Base-by-base conservation (phyloP, 1,140 invertebrate species). In the Drosophila bocqueti region DNA sequence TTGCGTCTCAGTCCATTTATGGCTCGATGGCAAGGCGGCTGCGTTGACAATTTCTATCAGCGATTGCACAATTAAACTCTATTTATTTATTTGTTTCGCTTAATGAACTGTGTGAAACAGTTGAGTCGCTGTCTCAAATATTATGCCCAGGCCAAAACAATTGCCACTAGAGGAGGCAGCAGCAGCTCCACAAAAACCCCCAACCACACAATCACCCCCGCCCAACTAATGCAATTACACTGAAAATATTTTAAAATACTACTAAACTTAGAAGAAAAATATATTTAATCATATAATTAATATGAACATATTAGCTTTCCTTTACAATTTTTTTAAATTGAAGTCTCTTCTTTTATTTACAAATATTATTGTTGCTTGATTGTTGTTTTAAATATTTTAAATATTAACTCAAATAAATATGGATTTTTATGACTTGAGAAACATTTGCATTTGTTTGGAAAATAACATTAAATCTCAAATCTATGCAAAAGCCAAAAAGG, bases 21-120 rank as follows among this genome's bases (percentile, higher is more conserved):
- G 62, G 65, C 26, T 47, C 40, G 57, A 38, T 62, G 43, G 67
- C 52, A 40, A 42, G 49, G 72, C 54, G 52, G 13, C 45, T 34
- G 66, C 73, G 72, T 84, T 90, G 85, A 89, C 84, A 89, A 85
- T 90, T 90, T 82, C 58, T 64, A 68, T 76, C 79, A 46, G 29
- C 69, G 76, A 82, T 89, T 90, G 78, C 84, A 83, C 83, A 87
- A 87, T 87, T 87, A 77, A 90, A 59, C 61, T 90, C 83, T 84
- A 89, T 84, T 89, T 86, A 57, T 82, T 82, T 89, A 74, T 89
- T 89, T 89, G 81, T 68, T 72, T 75, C 65, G 40, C 81, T 81
- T 90, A 89, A 90, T 90, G 85, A 90, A 89, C 71, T 89, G 85
- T 90, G 81, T 85, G 85, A 90, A 87, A 87, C 69, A 67, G 74